phyloP scores from a whole-genome alignment of 1,140 invertebrate species.

The Pentalonia nigronervosa region DNA sequence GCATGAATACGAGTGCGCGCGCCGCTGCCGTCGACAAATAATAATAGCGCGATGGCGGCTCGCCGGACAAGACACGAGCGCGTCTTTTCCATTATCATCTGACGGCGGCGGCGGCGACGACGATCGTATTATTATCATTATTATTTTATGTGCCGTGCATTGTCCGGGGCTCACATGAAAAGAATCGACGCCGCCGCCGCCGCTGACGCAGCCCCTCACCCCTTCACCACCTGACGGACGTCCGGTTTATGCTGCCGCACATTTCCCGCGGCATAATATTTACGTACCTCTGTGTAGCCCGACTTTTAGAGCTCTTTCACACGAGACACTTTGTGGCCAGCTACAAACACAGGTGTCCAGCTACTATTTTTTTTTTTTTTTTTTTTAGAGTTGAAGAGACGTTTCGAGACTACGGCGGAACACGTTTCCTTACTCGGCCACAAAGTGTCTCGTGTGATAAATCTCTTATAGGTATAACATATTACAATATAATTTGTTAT shows the following conservation, averaged over 20 bases:
- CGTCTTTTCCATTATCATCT: neutral
- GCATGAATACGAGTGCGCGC: neutral
- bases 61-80: neutral
- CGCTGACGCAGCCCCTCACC: neutral
- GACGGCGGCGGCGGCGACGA: neutral
- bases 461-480: too few species aligned
- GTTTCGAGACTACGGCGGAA: too few species aligned
- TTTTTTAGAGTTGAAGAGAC: too few species aligned
- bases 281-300: too few species aligned
- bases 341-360: too few species aligned
- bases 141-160: neutral
- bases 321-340: too few species aligned
- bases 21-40: neutral
- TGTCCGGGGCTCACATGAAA: slow-evolving; percentile 9
- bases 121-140: neutral
- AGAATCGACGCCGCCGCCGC: neutral
- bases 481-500: neutral
- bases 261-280: neutral
- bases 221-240: neutral
- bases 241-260: neutral
- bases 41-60: slow-evolving; percentile 9
- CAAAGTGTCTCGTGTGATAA: too few species aligned
- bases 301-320: too few species aligned
- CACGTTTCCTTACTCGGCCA: too few species aligned
- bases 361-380: too few species aligned